These are phyloP conservation scores for Carassius auratus DNA, from an alignment of 2,113 vertebrate genomes.

Conservation along the genomic window DNA sequence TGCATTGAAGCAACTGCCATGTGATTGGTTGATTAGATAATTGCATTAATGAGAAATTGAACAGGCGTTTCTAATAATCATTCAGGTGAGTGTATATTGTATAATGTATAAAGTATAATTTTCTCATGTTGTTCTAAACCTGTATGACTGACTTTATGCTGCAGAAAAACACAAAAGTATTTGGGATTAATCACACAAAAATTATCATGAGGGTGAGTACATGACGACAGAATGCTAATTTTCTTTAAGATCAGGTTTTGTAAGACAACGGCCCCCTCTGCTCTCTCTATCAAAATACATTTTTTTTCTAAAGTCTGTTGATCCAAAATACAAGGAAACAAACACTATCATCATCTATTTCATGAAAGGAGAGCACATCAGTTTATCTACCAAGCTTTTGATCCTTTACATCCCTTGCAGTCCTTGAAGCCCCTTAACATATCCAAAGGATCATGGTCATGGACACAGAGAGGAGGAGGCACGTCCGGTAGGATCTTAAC, in stretches of 20 bases:
- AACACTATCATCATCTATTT: not conserved
- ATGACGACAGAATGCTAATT: not conserved
- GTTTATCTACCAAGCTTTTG: slow-evolving; percentile 16
- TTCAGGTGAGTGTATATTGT: too few species aligned
- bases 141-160: too few species aligned
- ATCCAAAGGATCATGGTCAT: slow-evolving; percentile 35
- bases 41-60: too few species aligned
- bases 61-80: too few species aligned
- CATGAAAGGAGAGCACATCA: not conserved
- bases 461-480: slow-evolving; percentile 1
- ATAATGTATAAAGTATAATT: too few species aligned
- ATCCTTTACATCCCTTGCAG: slow-evolving; percentile 7
- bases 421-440: not conserved
- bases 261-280: not conserved
- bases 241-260: not conserved
- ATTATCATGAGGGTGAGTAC: not conserved
- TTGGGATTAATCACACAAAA: not conserved
- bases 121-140: too few species aligned
- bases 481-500: not conserved
- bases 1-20: too few species aligned
- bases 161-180: too few species aligned
- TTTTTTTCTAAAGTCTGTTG: not conserved
- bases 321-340: not conserved
- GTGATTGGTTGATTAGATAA: too few species aligned
- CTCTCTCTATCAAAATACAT: not conserved